Evolutionary conservation across 1,140 invertebrate species (phyloP).

Genomic region (Tetragonula clypearis): DNA sequence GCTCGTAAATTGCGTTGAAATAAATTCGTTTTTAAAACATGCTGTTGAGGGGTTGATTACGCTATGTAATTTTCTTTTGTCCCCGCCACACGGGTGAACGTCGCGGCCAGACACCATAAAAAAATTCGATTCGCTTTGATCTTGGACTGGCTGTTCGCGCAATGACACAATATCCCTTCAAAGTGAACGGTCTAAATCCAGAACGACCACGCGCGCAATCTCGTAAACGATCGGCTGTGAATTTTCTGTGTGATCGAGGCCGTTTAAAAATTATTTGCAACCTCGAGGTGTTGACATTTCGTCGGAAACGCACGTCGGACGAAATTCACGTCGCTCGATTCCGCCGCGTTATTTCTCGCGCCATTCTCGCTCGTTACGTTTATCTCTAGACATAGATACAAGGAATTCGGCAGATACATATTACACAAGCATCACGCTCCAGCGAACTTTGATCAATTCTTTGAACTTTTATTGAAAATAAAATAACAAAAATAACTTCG

Average conservation of each 20-base stretch:
- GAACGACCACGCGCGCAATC: background rate
- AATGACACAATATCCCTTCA: conserved; percentile 31
- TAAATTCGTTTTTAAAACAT: conserved; percentile 2
- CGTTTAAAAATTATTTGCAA: conserved; percentile 2
- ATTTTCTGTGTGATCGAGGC: conserved; percentile 12
- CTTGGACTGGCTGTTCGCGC: background rate
- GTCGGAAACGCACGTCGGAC: background rate
- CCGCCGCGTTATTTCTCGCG: background rate
- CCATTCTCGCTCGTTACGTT: conserved; percentile 38
- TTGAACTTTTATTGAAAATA: no score
- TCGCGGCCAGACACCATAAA: conserved; percentile 18
- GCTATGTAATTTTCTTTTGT: conserved; percentile 20
- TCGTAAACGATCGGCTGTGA: background rate
- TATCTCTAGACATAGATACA: conserved; percentile 58
- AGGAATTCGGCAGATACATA: no score
- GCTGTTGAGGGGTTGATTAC: background rate
- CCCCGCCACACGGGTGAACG: background rate
- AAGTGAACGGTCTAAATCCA: background rate
- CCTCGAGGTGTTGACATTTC: background rate
- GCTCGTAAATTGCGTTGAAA: background rate
- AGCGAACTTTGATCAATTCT: no score
- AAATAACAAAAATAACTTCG: conserved; percentile 63
- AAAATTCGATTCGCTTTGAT: conserved; percentile 32
- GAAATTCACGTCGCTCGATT: no score
- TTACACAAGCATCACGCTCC: no score